These are phyloP conservation scores for Macrobrachium rosenbergii DNA, from an alignment of 1,140 invertebrate species.

Conservation along the genomic window DNA sequence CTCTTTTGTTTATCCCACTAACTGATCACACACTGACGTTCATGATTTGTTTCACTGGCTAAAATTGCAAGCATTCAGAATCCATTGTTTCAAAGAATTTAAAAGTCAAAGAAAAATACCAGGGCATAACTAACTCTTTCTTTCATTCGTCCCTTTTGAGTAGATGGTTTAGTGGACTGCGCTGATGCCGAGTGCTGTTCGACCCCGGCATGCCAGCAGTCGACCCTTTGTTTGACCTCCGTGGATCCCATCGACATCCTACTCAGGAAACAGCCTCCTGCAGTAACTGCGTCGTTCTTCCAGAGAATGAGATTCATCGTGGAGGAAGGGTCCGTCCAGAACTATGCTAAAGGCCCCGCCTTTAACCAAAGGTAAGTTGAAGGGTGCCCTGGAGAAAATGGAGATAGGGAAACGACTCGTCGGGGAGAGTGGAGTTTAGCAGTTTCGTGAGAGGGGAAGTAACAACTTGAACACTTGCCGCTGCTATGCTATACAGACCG, in stretches of 20 bases:
- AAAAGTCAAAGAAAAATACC: too few species aligned
- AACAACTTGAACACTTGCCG: too few species aligned
- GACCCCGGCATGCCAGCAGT: constrained; percentile 83
- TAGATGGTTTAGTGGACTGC: constrained; percentile 96
- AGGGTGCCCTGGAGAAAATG: neutral
- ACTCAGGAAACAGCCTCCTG: constrained; percentile 92
- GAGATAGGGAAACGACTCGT: neutral
- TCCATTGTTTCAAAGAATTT: too few species aligned
- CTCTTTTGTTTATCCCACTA: too few species aligned
- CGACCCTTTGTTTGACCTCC: constrained; percentile 89
- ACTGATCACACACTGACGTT: too few species aligned
- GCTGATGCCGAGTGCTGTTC: constrained; percentile 97
- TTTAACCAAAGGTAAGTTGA: constrained; percentile 95
- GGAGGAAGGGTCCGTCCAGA: constrained; percentile 96
- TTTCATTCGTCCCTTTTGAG: constrained; percentile 65
- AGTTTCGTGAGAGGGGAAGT: too few species aligned
- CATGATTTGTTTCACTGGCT: too few species aligned
- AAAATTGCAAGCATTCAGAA: too few species aligned
- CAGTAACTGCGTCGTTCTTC: constrained; percentile 97
- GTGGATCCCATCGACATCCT: constrained; percentile 95
- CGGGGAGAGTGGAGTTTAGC: too few species aligned
- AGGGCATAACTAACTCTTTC: too few species aligned
- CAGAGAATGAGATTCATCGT: constrained; percentile 98
- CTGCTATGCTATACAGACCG: too few species aligned
- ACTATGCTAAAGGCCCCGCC: constrained; percentile 92